Conservation (phyloP, 2,113 vertebrate genomes). For the Physeter macrocephalus region DNA sequence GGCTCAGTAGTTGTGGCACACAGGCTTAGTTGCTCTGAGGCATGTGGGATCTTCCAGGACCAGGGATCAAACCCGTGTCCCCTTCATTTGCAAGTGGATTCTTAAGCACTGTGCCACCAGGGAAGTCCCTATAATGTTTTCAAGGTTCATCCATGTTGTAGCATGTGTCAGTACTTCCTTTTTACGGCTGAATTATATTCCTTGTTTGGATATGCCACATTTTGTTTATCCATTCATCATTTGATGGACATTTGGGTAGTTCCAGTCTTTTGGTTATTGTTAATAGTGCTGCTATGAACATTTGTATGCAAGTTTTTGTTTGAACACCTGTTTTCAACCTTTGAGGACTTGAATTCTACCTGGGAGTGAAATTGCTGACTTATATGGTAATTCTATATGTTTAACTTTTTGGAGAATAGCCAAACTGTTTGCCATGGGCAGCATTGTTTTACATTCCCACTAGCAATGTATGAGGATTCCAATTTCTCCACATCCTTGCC, state of each 20-base stretch:
- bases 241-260: neutral
- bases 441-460: neutral
- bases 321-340: neutral
- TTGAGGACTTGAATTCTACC: neutral
- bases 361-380: neutral
- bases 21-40: too few relatives aligned
- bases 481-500: neutral
- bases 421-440: neutral
- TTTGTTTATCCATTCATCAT: neutral
- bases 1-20: too few relatives aligned
- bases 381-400: neutral
- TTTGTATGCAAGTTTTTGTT: neutral
- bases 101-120: too few relatives aligned
- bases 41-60: too few relatives aligned
- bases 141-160: neutral
- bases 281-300: neutral
- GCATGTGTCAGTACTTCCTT: neutral
- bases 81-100: too few relatives aligned
- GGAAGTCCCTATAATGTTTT: neutral
- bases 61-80: too few relatives aligned
- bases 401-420: neutral
- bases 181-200: neutral
- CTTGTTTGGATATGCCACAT: neutral
- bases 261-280: neutral
- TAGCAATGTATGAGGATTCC: neutral